Percentiles rank a stretch among this genome's conserved stretches.
phyloP scores from a whole-genome alignment of 2,113 vertebrate genomes.

The Petrocephalus microphthalmus region DNA sequence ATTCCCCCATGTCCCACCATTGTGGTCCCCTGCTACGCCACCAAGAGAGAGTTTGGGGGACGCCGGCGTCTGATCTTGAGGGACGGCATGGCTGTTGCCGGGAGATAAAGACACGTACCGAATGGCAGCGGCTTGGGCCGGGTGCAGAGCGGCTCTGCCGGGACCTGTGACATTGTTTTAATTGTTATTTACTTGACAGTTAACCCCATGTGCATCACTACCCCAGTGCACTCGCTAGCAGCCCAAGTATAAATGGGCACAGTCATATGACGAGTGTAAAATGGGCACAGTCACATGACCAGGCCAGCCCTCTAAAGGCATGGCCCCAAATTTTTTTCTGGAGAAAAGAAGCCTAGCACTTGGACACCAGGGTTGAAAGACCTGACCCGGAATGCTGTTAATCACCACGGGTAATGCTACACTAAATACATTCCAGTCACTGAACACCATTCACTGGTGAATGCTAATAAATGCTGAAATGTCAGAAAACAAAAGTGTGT shows the following conservation, averaged over 20 bases:
- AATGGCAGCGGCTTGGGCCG: not conserved
- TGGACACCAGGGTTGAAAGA: not conserved
- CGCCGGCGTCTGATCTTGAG: not conserved
- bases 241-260: not conserved
- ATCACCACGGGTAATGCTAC: not conserved
- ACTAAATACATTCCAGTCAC: not conserved
- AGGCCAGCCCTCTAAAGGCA: not conserved
- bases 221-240: not conserved
- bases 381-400: not conserved
- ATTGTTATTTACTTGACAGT: slow-evolving; percentile 15
- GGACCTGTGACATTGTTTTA: not conserved
- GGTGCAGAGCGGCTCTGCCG: not conserved
- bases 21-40: slow-evolving; percentile 49
- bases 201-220: not conserved
- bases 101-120: slow-evolving; percentile 35
- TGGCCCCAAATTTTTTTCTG: not conserved
- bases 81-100: slow-evolving; percentile 26
- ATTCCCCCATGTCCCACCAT: slow-evolving; percentile 61
- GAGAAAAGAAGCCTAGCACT: not conserved
- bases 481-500: not conserved
- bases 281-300: not conserved
- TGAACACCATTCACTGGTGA: not conserved
- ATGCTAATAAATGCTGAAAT: not conserved
- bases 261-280: not conserved
- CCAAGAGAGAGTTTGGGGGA: not conserved